These are phyloP conservation scores for Lasioglossum vierecki DNA, from an alignment of 2,888 invertebrate species.

Conservation along the genomic window DNA sequence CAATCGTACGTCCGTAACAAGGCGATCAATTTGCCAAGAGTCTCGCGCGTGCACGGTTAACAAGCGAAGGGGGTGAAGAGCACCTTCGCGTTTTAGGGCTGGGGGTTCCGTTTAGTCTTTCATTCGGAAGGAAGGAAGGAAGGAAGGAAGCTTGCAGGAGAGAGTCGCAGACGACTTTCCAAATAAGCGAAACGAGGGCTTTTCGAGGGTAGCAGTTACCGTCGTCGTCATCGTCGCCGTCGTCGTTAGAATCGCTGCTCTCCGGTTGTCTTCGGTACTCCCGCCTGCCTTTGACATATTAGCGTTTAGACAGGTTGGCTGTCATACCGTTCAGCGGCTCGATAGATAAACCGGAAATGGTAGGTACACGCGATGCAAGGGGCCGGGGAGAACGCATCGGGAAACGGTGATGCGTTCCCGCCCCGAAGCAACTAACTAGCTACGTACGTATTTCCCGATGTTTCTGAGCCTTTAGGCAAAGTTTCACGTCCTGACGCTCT, in stretches of 20 bases:
- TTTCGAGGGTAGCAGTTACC: slow-evolving; percentile 34
- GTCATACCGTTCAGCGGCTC: slow-evolving; percentile 61
- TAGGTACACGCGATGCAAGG: slow-evolving; percentile 61
- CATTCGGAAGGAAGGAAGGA: slow-evolving; percentile 31
- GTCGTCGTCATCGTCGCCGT: not conserved
- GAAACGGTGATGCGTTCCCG: slow-evolving; percentile 61
- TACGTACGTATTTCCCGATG: slow-evolving; percentile 68
- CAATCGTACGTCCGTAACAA: slow-evolving; percentile 1
- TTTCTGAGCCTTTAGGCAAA: slow-evolving; percentile 75
- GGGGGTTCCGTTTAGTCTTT: slow-evolving; percentile 26
- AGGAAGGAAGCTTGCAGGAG: slow-evolving; percentile 24
- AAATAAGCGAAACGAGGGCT: slow-evolving; percentile 48
- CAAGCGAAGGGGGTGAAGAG: slow-evolving; percentile 26
- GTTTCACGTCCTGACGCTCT: slow-evolving; percentile 57
- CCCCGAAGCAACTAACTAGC: slow-evolving; percentile 50
- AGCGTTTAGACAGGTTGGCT: slow-evolving; percentile 57
- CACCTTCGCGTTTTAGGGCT: not conserved
- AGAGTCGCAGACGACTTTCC: slow-evolving; percentile 48
- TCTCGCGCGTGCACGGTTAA: not conserved
- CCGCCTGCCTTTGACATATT: slow-evolving; percentile 71
- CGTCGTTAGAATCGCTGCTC: slow-evolving; percentile 43
- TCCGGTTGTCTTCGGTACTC: slow-evolving; percentile 68
- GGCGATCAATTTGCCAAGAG: slow-evolving; percentile 22
- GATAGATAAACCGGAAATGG: slow-evolving; percentile 75
- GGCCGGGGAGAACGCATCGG: slow-evolving; percentile 53